A percentile compares a stretch with the other conserved stretches of the same genome.
These are phyloP conservation scores for Ganaspis brasiliensis DNA, from an alignment of 2,888 invertebrate species.

Conservation along the genomic window DNA sequence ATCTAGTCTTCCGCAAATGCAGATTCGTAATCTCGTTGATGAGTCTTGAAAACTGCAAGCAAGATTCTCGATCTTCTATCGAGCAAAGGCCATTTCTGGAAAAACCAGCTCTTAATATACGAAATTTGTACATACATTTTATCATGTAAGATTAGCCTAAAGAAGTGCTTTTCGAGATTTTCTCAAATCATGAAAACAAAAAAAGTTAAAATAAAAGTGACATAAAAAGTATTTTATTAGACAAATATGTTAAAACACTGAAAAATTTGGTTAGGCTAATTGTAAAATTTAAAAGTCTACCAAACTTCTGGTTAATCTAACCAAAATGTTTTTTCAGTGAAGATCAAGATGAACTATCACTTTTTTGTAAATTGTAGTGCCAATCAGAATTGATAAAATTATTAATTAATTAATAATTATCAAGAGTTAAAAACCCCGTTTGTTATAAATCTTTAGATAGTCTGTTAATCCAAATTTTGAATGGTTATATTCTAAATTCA, in stretches of 20 bases:
- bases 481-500: background rate
- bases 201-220: no score
- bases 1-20: constrained; percentile 73
- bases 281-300: no score
- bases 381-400: no score
- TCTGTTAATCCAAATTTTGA: no score
- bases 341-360: no score
- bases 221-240: constrained; percentile 7
- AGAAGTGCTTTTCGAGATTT: constrained; percentile 33
- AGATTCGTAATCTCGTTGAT: constrained; percentile 36
- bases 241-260: no score
- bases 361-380: no score
- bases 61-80: constrained; percentile 19
- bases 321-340: no score
- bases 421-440: no score
- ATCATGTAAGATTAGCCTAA: constrained; percentile 25
- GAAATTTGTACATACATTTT: constrained; percentile 28
- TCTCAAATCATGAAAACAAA: background rate
- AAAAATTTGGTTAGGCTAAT: no score
- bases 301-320: no score
- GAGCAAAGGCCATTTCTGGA: constrained; percentile 46
- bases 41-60: constrained; percentile 6
- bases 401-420: no score
- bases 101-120: constrained; percentile 48
- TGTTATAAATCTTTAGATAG: background rate